Evolutionary conservation across 2,888 invertebrate genomes (phyloP), one percentile per base, ranked within the genome.

Genomic region (Boloria selene): DNA sequence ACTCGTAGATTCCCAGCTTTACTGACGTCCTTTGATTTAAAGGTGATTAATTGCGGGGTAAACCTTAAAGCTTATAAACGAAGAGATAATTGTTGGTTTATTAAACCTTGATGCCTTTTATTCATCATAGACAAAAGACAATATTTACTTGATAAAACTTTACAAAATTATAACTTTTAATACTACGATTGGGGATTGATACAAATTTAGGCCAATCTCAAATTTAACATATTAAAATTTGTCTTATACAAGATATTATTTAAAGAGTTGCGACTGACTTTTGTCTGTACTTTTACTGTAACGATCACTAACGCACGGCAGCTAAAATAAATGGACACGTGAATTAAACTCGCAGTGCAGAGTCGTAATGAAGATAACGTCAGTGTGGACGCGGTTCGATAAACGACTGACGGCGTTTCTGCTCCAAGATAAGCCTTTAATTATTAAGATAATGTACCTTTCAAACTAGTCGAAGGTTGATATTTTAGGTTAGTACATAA

Each of bases 291-390:
- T n/a, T n/a, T n/a, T n/a, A n/a, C n/a, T n/a, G 6, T 17, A 49
- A 44, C 44, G 31, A 38, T 38, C 38, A 26, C 55, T 44, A 64
- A 64, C 53, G 44, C 68, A 84, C 83, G 82, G 83, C 83, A 78
- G 83, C 85, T 86, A 85, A 86, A 90, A 88, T 88, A 86, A 90
- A 90, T 88, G 89, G 86, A 85, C 79, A 84, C 79, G 83, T 83
- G 88, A 89, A 90, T 88, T 86, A 86, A 88, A 89, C 82, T 85
- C 81, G 82, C 82, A 75, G 79, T 78, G 81, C 80, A 74, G 79
- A 86, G 79, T 82, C 80, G 84, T 88, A 90, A 90, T 90, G 88
- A 90, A 90, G 90, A 90, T 90, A 90, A 88, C 85, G 81, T 71
- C 73, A 73, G 79, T 75, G 80, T 79, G 82, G 90, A 90, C 87